phyloP scores from a whole-genome alignment of 2,113 vertebrate genomes.

The Bubo bubo region DNA sequence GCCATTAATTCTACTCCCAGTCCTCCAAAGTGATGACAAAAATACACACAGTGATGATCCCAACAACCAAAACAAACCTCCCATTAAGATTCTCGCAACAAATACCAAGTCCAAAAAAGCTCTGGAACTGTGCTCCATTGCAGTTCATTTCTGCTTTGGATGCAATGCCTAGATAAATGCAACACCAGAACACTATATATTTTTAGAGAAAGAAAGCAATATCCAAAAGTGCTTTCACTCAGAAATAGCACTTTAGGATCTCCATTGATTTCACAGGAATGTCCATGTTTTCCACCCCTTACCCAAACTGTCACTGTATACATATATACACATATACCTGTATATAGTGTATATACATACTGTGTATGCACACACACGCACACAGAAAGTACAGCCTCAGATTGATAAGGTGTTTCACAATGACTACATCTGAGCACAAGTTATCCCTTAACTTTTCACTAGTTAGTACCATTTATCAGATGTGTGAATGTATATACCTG shows the following conservation, averaged over 20 bases:
- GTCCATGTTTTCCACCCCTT: neutral
- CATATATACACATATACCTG: rapidly evolving
- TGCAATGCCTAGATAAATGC: neutral
- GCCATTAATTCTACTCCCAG: neutral
- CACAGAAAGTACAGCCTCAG: neutral
- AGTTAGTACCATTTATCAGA: neutral
- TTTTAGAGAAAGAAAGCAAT: neutral
- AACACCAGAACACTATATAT: neutral
- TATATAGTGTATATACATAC: neutral
- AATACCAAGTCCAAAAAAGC: neutral
- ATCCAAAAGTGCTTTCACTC: neutral
- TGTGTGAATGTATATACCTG: neutral
- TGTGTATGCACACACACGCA: too few relatives aligned
- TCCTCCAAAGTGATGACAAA: neutral
- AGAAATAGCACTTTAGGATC: neutral
- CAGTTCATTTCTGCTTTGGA: neutral
- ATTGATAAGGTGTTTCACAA: neutral
- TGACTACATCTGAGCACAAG: neutral
- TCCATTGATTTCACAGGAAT: neutral
- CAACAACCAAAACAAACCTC: neutral
- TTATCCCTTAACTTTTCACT: neutral
- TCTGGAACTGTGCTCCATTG: rapidly evolving
- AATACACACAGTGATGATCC: neutral
- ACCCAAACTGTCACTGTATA: neutral
- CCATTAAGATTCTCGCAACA: neutral